Percentiles rank a stretch among this genome's conserved stretches.
phyloP scores from a whole-genome alignment of 2,113 vertebrate genomes.

The Octodon degus region DNA sequence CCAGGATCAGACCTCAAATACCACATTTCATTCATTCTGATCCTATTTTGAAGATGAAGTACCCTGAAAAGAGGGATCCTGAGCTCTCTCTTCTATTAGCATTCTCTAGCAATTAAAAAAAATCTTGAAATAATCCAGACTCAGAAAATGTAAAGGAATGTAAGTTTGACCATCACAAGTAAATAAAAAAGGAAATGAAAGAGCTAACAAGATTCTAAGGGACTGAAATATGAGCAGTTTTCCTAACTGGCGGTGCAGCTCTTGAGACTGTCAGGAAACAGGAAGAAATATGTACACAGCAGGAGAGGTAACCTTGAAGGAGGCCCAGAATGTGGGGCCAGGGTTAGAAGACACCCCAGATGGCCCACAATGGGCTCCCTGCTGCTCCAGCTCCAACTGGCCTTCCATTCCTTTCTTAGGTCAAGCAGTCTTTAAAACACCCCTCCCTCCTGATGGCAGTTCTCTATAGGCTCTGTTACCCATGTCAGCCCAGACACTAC shows the following conservation, averaged over 20 bases:
- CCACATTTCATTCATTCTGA: not conserved
- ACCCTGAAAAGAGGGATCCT: constrained; percentile 4
- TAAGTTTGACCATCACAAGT: constrained; percentile 60
- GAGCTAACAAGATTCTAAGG: constrained; percentile 56
- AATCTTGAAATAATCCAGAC: constrained; percentile 73
- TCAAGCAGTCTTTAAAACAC: not conserved
- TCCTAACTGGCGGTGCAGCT: constrained; percentile 39
- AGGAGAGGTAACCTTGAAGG: constrained; percentile 1
- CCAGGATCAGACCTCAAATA: not conserved
- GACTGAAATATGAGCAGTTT: constrained; percentile 65
- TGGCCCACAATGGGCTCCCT: not conserved
- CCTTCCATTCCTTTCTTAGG: not conserved
- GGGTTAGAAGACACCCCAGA: not conserved
- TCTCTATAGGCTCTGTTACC: not conserved
- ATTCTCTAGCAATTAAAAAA: not conserved
- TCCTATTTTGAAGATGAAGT: constrained; percentile 8
- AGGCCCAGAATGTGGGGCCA: not conserved
- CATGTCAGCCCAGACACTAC: not conserved
- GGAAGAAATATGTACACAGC: constrained; percentile 56
- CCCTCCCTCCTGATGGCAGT: not conserved
- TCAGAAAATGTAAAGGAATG: constrained; percentile 68
- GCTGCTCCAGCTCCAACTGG: not conserved
- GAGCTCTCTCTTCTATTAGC: constrained; percentile 31
- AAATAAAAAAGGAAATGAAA: constrained; percentile 76
- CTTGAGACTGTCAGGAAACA: constrained; percentile 67